Percentiles rank a stretch among this genome's conserved stretches.
Evolutionary conservation across 1,140 invertebrate genomes (phyloP).

Genomic region (Brachionus plicatilis): DNA sequence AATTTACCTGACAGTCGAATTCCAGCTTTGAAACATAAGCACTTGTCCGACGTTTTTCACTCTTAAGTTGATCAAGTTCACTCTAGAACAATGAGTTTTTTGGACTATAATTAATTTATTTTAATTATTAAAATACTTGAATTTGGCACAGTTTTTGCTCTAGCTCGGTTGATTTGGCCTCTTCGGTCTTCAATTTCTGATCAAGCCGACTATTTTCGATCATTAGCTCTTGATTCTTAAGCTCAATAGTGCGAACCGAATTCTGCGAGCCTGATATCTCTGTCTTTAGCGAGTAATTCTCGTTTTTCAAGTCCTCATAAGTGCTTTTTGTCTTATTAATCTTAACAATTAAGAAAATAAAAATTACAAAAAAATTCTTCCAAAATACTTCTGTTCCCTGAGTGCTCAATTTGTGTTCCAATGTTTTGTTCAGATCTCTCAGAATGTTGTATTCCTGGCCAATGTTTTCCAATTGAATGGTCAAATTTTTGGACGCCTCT

Average conservation of each 20-base stretch:
- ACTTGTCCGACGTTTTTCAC: neutral
- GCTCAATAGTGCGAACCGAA: neutral
- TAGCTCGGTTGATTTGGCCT: neutral
- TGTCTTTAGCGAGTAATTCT: neutral
- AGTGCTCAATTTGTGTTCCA: neutral
- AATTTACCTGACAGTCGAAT: constrained; percentile 4
- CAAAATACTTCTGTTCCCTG: neutral
- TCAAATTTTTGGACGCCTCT: neutral
- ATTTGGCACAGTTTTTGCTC: neutral
- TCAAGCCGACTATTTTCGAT: neutral
- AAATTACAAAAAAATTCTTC: neutral
- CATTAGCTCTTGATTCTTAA: neutral
- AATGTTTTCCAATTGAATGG: neutral
- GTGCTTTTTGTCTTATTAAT: neutral
- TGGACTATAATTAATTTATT: neutral
- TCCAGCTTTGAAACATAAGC: neutral
- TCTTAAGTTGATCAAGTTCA: constrained; percentile 5
- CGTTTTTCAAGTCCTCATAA: constrained; percentile 9
- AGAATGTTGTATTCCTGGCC: neutral
- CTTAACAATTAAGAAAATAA: neutral
- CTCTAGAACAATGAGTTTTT: neutral
- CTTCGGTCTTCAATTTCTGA: neutral
- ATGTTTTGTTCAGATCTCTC: constrained; percentile 20
- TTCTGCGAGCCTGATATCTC: constrained; percentile 8
- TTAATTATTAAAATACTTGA: neutral